Evolutionary conservation across 2,113 vertebrate genomes (phyloP).

Genomic region (Neofelis nebulosa): DNA sequence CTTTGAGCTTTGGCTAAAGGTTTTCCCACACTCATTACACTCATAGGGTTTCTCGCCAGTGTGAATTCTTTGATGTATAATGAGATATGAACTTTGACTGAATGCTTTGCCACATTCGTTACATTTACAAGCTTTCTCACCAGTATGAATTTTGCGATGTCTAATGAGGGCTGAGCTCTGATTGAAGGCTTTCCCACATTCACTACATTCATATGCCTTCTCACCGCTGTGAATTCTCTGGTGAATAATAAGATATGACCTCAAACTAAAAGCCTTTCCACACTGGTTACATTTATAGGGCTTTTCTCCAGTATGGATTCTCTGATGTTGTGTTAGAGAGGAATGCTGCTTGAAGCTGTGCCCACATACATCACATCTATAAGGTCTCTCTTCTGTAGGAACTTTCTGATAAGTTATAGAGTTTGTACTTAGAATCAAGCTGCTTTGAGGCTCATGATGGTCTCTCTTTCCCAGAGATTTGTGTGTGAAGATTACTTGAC

Average conservation of each 20-base stretch:
- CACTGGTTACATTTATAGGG: conserved; percentile 87
- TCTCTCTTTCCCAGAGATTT: conserved; percentile 56
- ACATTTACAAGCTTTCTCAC: conserved; percentile 83
- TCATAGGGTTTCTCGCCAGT: conserved; percentile 81
- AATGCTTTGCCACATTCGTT: conserved; percentile 83
- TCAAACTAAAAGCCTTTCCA: conserved; percentile 87
- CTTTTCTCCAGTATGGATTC: conserved; percentile 85
- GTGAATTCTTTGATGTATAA: conserved; percentile 83
- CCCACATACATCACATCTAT: conserved; percentile 79
- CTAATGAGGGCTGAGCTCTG: conserved; percentile 82
- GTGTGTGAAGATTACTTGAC: conserved; percentile 69
- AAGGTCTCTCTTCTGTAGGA: conserved; percentile 77
- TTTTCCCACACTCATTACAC: conserved; percentile 82
- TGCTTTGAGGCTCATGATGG: conserved; percentile 41
- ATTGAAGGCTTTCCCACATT: conserved; percentile 82
- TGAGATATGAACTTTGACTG: conserved; percentile 81
- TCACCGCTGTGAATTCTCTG: conserved; percentile 83
- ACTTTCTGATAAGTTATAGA: conserved; percentile 85
- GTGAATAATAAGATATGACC: conserved; percentile 83
- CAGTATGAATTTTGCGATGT: conserved; percentile 82
- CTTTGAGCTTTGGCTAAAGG: conserved; percentile 79
- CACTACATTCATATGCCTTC: conserved; percentile 82
- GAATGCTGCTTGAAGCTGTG: conserved; percentile 82
- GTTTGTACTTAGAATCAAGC: conserved; percentile 67
- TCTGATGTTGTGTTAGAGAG: conserved; percentile 80